Conservation (phyloP, 1,140 invertebrate genomes). For the Eubasilissa regina region DNA sequence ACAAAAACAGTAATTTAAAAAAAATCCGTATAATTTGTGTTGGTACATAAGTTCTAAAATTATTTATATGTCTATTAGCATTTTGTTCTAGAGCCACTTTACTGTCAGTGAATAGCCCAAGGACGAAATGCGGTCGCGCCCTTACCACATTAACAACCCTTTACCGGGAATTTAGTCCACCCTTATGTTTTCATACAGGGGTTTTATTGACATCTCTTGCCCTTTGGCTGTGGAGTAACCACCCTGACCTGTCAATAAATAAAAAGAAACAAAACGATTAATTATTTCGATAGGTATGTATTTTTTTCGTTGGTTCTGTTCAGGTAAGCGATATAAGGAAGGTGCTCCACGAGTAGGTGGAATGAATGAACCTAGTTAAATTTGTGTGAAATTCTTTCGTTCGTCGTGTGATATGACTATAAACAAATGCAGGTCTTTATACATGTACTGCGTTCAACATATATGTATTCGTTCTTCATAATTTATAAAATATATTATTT, state of each 20-base stretch:
- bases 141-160: slow-evolving; percentile 46
- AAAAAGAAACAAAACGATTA: slow-evolving; percentile 49
- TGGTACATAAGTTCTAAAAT: too few relatives aligned
- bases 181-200: slow-evolving; percentile 59
- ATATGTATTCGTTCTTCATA: too few relatives aligned
- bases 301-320: not conserved
- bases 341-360: not conserved
- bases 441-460: too few relatives aligned
- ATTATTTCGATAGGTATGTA: slow-evolving; percentile 36
- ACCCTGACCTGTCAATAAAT: slow-evolving; percentile 58
- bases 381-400: not conserved
- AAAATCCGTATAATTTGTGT: too few relatives aligned
- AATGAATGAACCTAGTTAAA: not conserved
- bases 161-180: slow-evolving; percentile 50
- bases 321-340: not conserved
- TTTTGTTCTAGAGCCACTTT: not conserved
- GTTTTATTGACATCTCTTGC: slow-evolving; percentile 56
- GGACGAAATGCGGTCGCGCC: not conserved
- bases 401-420: not conserved
- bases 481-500: too few relatives aligned
- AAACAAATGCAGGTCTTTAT: too few relatives aligned
- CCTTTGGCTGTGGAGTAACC: slow-evolving; percentile 54
- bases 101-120: not conserved
- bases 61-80: too few relatives aligned
- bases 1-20: too few relatives aligned